Percentiles rank a stretch among this genome's conserved stretches.
Evolutionary conservation across 2,888 invertebrate species (phyloP).

Genomic region (Amblyteles armatorius): DNA sequence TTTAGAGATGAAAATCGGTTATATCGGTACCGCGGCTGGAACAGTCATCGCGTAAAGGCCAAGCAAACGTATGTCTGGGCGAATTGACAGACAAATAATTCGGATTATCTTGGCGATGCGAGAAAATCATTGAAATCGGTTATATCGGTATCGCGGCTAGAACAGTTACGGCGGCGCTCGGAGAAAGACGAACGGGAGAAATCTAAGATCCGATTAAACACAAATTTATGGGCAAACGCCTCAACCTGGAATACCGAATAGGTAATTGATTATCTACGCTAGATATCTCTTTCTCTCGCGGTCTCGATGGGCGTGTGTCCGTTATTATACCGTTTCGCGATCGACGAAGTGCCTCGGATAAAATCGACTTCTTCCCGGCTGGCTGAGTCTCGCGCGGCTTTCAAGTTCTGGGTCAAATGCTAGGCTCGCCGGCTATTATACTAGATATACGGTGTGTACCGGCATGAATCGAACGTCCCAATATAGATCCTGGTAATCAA

Average conservation of each 20-base stretch:
- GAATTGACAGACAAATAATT: constrained; percentile 54
- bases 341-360: constrained; percentile 21
- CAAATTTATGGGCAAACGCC: constrained; percentile 45
- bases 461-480: constrained; percentile 40
- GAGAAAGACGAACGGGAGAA: constrained; percentile 3
- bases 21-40: constrained; percentile 9
- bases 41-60: constrained; percentile 69
- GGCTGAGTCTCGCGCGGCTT: constrained; percentile 37
- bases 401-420: constrained; percentile 61
- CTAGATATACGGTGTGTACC: constrained; percentile 23
- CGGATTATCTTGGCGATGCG: not conserved
- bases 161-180: not conserved
- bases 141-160: constrained; percentile 15
- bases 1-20: not conserved
- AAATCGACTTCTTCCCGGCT: constrained; percentile 58
- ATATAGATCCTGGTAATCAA: constrained; percentile 25
- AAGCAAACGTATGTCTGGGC: constrained; percentile 75
- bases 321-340: constrained; percentile 67
- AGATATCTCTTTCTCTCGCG: constrained; percentile 29
- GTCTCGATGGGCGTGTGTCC: constrained; percentile 44
- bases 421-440: constrained; percentile 36
- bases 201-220: constrained; percentile 39
- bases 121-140: not conserved
- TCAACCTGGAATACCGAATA: constrained; percentile 23
- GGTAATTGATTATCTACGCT: constrained; percentile 38